Evolutionary conservation across 92 coral and sea anemone species (phyloP).

Genomic region (Palythoa grandiflora): DNA sequence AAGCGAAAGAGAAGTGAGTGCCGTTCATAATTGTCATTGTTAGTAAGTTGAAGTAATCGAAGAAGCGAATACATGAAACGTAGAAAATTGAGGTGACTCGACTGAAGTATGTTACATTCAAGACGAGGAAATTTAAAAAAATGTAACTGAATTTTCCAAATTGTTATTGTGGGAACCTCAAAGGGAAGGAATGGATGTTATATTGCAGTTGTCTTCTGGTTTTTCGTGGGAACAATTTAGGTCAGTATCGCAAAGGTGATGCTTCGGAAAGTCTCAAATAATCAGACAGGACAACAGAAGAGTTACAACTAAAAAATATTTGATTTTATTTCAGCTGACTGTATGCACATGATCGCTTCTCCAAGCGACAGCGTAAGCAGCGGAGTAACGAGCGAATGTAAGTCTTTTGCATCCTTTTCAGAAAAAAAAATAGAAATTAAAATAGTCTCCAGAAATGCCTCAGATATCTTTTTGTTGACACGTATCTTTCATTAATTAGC

Average conservation of each 20-base stretch:
- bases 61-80: background rate
- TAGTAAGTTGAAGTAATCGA: background rate
- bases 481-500: too few species aligned
- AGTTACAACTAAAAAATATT: background rate
- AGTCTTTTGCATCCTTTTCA: background rate
- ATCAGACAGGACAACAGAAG: background rate
- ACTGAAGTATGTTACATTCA: too few species aligned
- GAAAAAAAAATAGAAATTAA: background rate
- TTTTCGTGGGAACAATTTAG: too few species aligned
- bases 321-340: constrained; percentile 34
- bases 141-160: too few species aligned
- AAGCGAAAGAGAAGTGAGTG: constrained; percentile 78
- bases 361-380: constrained; percentile 80
- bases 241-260: background rate
- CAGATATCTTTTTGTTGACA: too few species aligned
- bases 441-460: background rate
- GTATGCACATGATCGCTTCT: constrained; percentile 54
- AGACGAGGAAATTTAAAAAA: too few species aligned
- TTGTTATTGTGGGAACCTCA: too few species aligned
- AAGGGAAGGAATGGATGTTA: too few species aligned
- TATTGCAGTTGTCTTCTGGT: too few species aligned
- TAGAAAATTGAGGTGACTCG: background rate
- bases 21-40: background rate
- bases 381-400: constrained; percentile 77
- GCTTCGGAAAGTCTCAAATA: background rate